Evolutionary conservation across 1,140 invertebrate species (phyloP).

Genomic region (Liolophura sinensis): DNA sequence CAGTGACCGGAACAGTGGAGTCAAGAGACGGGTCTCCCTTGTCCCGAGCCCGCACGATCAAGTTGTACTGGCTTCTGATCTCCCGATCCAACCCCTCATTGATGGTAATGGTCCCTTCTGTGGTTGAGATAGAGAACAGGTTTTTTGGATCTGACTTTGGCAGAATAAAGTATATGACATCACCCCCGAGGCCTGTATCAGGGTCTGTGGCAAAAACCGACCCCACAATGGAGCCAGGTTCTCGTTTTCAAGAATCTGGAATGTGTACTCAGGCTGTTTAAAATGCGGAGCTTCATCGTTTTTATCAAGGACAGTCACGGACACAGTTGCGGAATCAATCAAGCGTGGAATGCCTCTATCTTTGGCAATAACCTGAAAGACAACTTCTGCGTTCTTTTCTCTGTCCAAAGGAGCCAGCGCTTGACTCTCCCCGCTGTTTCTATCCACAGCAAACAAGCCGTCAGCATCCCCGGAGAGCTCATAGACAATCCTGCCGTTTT

Average conservation of each 20-base stretch:
- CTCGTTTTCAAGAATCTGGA: conserved; percentile 71
- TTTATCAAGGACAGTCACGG: conserved; percentile 71
- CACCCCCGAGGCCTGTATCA: conserved; percentile 82
- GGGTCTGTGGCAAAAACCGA: conserved; percentile 86
- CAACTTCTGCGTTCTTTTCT: conserved; percentile 19
- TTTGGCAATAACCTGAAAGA: conserved; percentile 31
- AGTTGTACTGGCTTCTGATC: conserved; percentile 71
- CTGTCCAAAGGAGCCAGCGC: conserved; percentile 29
- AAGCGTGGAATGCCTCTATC: conserved; percentile 67
- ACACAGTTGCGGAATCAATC: conserved; percentile 35
- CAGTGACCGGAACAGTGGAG: background rate
- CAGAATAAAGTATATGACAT: conserved; percentile 79
- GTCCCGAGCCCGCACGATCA: conserved; percentile 73
- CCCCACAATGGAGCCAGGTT: conserved; percentile 73
- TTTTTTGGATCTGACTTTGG: conserved; percentile 66
- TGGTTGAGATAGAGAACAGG: conserved; percentile 68
- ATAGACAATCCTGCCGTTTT: conserved; percentile 2
- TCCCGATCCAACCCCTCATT: conserved; percentile 82
- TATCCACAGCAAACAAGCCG: conserved; percentile 7
- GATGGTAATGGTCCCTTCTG: conserved; percentile 62
- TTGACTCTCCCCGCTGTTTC: background rate
- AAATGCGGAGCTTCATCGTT: conserved; percentile 51
- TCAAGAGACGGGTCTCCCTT: conserved; percentile 66
- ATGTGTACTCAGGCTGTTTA: conserved; percentile 26
- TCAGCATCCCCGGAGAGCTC: background rate